Percentiles rank a stretch among this genome's conserved stretches.
phyloP scores from a whole-genome alignment of 2,797 vertebrate genomes.

The Lepus townsendii region DNA sequence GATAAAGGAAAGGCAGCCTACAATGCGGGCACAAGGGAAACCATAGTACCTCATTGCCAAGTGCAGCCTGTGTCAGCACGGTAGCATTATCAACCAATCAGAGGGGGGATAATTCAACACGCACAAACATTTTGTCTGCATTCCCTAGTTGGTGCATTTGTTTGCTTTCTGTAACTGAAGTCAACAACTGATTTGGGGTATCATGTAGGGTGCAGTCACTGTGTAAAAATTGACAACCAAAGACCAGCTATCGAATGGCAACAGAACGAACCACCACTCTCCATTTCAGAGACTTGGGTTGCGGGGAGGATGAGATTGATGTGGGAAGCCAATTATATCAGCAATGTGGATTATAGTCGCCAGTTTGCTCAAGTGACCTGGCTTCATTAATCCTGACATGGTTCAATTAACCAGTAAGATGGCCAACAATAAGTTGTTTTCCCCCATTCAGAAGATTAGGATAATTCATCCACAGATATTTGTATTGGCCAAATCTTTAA shows the following conservation, averaged over 20 bases:
- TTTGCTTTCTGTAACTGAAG: conserved; percentile 14
- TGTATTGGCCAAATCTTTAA: neutral
- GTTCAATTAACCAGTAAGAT: neutral
- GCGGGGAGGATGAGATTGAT: neutral
- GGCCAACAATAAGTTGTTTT: neutral
- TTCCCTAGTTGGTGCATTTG: neutral
- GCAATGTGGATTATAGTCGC: too few relatives aligned
- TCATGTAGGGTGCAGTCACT: neutral
- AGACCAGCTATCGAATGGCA: neutral
- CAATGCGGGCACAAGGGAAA: neutral
- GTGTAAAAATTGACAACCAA: neutral
- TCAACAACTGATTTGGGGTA: neutral
- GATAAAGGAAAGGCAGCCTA: conserved; percentile 27
- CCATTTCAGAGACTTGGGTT: neutral
- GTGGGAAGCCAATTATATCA: neutral
- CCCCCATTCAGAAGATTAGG: neutral
- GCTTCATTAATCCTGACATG: neutral
- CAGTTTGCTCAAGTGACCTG: neutral
- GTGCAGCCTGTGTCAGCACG: neutral
- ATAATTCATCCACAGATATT: neutral
- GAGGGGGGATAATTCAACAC: neutral
- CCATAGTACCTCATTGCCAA: neutral
- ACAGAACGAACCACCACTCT: neutral
- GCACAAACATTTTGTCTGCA: neutral
- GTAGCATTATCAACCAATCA: neutral